Evolutionary conservation across 1,140 invertebrate genomes (phyloP), one percentile per base, ranked within the genome.

Genomic region (Achroia grisella): DNA sequence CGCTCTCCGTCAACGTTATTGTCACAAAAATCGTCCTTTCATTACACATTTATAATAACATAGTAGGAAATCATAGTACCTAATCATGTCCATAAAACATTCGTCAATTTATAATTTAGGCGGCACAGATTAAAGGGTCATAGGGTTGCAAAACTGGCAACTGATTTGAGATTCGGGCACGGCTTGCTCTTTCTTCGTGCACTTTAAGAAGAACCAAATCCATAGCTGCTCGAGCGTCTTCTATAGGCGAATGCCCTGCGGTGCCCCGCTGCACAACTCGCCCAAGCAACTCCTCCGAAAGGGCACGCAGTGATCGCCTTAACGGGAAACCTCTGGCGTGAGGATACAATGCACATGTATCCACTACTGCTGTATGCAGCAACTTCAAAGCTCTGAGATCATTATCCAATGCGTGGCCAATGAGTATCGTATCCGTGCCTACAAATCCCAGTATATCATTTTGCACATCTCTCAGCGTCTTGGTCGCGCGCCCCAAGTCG

Each of bases 401-500:
- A 73, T 96, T 98, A 54, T 99, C 97, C 29, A 99, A 83, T 5
- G 93, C 94, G 79, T 99, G 98, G 0, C 98, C 98, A 36, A 99
- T 91, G 0, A 99, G 81, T 36, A 99, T 95, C 0, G 96, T 96
- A 43, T 97, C 92, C 1, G 90, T 89, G 33, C 89, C 88, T 41
- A 98, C 91, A 39, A 97, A 89, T 14, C 88, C 88, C 44, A 94
- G 86, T 8, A 99, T 76, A 51, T 96, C 94, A 13, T 90, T 90
- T 71, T 98, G 97, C 0, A 98, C 96, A 59, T 97, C 91, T 37
- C 75, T 60, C 1, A 97, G 68, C 0, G 87, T 90, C 69, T 92
- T 95, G 10, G 87, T 90, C 10, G 88, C 88, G 42, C 58, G 57
- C 50, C 73, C 82, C 58, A 94, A 75, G 68, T 94, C 89, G 39